Evolutionary conservation across 2,888 invertebrate species (phyloP), one percentile per base, ranked within the genome.

Genomic region (Hydrotaea cyrtoneurina): DNA sequence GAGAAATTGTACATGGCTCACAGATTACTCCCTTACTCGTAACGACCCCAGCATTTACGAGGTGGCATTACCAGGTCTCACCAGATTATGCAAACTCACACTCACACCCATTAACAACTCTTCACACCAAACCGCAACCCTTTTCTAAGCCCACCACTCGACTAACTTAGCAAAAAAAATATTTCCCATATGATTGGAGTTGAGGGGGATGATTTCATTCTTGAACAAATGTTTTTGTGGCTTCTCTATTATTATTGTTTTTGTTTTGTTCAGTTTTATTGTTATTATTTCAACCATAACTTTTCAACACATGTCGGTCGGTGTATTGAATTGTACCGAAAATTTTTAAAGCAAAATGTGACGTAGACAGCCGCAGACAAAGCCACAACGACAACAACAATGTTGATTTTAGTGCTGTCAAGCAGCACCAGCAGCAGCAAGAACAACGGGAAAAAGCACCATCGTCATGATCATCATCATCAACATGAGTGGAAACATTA

Each of bases 211-310:
- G 15, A 2, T 62, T 62, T 62, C 36, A 31, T 36, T 62, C 43
- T 15, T 10, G 19, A 66, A 66, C 66, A 66, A 66, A 19, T 39
- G 39, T 66, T 66, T 8, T 43, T 19, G 66, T 66, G 66, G 73
- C 31, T 31, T 57, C 57, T 21, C 57, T 21, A 57, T 73, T 57
- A 73, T 73, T 39, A 73, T 73, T 77, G 55, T 77, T 13, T 23
- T 23, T 53, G 31, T 2, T 2, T 31, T 7, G 31, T 31, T 31
- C 31, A 31, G 31, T 26, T 66, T 76, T 76, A 50, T 76, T 53
- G 31, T 69, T 77, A 66, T 43, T 75, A 26, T 59, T 23, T 66
- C 53, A 66, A 77, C 17, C 66, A 77, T 43, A 53, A 77, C n/a
- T 57, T 77, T 69, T 66, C 7, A 15, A 69, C 69, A 77, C n/a